These are phyloP conservation scores for Caracal caracal DNA, from an alignment of 2,113 vertebrate species.

Conservation along the genomic window DNA sequence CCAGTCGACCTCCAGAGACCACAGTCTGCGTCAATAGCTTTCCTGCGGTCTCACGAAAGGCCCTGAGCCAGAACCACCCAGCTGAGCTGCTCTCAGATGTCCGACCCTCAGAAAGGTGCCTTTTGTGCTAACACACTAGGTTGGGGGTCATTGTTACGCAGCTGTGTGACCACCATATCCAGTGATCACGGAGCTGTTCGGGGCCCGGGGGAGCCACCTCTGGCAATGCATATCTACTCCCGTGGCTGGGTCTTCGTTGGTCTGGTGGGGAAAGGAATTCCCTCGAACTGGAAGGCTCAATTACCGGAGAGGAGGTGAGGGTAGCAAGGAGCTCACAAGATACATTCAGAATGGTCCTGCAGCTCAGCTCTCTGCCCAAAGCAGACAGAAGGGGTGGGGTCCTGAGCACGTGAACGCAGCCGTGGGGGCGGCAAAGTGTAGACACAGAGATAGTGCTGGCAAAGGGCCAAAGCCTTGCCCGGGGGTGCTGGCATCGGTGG, in stretches of 20 bases:
- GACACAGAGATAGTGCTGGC: fast-evolving
- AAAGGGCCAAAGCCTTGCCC: background rate
- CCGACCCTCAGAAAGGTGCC: background rate
- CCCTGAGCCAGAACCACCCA: background rate
- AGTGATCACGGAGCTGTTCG: background rate
- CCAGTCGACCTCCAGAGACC: background rate
- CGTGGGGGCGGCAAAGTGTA: fast-evolving
- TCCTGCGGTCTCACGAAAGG: background rate
- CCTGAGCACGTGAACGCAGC: fast-evolving
- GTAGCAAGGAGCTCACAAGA: background rate
- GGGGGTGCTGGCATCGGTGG: fast-evolving
- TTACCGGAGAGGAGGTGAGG: fast-evolving
- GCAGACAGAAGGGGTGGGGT: background rate
- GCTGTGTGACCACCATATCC: background rate
- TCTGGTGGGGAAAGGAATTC: background rate
- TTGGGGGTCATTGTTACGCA: background rate
- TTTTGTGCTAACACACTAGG: background rate
- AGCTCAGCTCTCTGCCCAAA: background rate
- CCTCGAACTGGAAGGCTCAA: fast-evolving
- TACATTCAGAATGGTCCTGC: background rate
- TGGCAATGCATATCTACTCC: fast-evolving
- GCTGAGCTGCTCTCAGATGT: background rate
- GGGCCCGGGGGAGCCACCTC: background rate
- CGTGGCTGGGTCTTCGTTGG: fast-evolving
- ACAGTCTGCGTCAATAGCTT: too few relatives aligned